Percentiles rank a stretch among this genome's conserved stretches.
Evolutionary conservation across 2,113 vertebrate genomes (phyloP).

Genomic region (Podarcis muralis): DNA sequence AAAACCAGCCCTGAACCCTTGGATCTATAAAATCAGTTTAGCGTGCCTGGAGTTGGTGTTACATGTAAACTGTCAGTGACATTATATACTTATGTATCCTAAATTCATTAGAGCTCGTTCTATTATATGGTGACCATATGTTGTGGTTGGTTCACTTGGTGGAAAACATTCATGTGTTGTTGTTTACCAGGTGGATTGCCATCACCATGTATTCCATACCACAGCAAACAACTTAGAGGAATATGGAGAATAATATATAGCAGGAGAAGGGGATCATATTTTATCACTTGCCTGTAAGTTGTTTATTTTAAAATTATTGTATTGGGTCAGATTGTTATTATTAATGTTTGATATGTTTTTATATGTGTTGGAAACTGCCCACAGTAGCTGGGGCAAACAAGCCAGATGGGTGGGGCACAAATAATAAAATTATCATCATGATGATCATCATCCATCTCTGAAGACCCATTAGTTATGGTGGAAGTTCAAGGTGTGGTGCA

Average conservation of each 20-base stretch:
- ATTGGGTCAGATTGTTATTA: no score
- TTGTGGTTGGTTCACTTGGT: neutral
- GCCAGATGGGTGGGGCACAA: no score
- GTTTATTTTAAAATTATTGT: no score
- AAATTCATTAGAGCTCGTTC: neutral
- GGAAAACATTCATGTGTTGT: neutral
- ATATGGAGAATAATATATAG: neutral
- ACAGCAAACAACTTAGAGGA: neutral
- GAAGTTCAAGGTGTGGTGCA: neutral
- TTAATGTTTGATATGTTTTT: no score
- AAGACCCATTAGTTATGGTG: neutral
- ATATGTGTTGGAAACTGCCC: no score
- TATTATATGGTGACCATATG: neutral
- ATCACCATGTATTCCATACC: neutral
- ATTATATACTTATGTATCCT: neutral
- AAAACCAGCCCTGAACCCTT: no score
- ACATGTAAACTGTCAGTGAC: neutral
- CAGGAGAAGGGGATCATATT: neutral
- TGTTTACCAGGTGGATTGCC: neutral
- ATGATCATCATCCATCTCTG: neutral
- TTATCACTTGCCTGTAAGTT: neutral
- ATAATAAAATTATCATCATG: no score
- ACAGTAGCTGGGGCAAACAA: no score
- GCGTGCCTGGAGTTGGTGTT: no score
- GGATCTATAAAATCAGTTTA: no score